These are phyloP conservation scores for Aspidoscelis tigris DNA, from an alignment of 2,113 vertebrate genomes.

Conservation along the genomic window DNA sequence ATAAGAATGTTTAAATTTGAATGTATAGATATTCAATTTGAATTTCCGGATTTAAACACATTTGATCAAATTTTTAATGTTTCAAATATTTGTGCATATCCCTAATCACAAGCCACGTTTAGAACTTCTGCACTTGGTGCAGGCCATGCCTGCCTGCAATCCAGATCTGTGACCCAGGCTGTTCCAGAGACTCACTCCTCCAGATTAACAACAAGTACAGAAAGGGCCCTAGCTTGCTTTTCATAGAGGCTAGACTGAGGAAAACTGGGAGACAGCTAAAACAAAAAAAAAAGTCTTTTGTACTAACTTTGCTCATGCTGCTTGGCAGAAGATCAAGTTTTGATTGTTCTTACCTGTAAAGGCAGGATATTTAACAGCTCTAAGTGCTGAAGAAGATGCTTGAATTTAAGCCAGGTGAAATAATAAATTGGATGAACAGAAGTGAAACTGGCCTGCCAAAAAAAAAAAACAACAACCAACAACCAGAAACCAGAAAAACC, in stretches of 20 bases:
- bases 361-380: conserved; percentile 43
- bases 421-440: conserved; percentile 56
- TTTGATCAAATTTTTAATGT: too few relatives aligned
- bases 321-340: conserved; percentile 62
- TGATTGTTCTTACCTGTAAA: conserved; percentile 56
- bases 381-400: conserved; percentile 45
- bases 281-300: neutral
- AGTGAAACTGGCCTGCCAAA: conserved; percentile 31
- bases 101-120: too few relatives aligned
- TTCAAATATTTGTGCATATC: too few relatives aligned
- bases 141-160: too few relatives aligned
- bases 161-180: too few relatives aligned
- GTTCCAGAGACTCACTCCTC: too few relatives aligned
- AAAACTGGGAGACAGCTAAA: neutral
- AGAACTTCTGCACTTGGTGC: too few relatives aligned
- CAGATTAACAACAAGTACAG: too few relatives aligned
- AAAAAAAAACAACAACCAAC: neutral
- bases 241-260: neutral
- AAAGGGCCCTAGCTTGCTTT: neutral
- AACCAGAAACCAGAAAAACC: neutral
- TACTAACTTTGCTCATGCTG: conserved; percentile 31
- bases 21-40: too few relatives aligned
- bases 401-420: conserved; percentile 58
- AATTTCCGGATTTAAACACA: too few relatives aligned
- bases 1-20: too few relatives aligned